Percentiles rank a stretch among this genome's conserved stretches.
phyloP scores from a whole-genome alignment of 2,888 invertebrate species.

The Argyresthia goedartella region DNA sequence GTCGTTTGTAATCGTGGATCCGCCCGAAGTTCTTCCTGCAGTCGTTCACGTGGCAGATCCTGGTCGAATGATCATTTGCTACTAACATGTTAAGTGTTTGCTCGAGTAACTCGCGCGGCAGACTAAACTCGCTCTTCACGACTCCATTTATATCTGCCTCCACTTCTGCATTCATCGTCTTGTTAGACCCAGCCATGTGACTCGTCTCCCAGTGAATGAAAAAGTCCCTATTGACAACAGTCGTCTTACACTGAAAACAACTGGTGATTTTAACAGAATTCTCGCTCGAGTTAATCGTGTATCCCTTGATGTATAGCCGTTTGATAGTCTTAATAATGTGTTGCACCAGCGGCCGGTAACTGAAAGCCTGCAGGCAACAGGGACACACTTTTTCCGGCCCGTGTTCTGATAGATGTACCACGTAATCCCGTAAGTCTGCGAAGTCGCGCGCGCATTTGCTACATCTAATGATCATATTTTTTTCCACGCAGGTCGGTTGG shows the following conservation, averaged over 20 bases:
- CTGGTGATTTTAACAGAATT: slow-evolving; percentile 7
- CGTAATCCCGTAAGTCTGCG: not conserved
- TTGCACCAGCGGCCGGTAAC: not conserved
- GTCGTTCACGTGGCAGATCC: slow-evolving; percentile 17
- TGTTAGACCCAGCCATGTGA: slow-evolving; percentile 9
- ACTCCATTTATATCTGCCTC: not conserved
- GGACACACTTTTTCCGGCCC: slow-evolving; percentile 1
- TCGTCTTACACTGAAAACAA: slow-evolving; percentile 19
- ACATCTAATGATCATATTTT: no score
- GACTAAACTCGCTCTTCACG: not conserved
- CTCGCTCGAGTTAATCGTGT: slow-evolving; percentile 3
- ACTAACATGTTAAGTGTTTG: not conserved
- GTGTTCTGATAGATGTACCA: not conserved
- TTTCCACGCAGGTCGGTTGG: not conserved
- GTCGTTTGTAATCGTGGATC: slow-evolving; percentile 31
- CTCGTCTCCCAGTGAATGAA: slow-evolving; percentile 37
- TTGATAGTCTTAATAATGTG: slow-evolving; percentile 25
- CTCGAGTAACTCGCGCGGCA: not conserved
- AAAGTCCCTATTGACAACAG: not conserved
- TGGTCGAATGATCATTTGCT: no score
- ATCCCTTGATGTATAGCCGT: slow-evolving; percentile 11
- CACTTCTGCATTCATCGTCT: not conserved
- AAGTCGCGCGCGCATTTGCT: no score
- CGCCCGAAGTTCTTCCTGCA: slow-evolving; percentile 26
- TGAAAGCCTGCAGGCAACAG: not conserved